Evolutionary conservation across 1,140 invertebrate genomes (phyloP), one percentile per base, ranked within the genome.

Genomic region (Atta colombica): DNA sequence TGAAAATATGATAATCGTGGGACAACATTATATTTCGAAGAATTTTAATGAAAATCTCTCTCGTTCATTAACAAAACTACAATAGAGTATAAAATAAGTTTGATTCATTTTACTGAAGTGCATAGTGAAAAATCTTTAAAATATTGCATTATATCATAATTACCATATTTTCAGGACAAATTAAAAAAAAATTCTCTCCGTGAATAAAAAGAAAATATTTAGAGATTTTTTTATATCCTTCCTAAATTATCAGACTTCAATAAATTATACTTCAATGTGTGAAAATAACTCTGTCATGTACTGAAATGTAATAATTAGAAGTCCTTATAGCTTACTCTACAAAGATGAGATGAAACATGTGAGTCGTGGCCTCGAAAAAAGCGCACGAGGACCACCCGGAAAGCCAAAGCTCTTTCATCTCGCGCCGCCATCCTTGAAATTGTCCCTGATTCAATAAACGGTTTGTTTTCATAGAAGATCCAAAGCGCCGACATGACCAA

Each of bases 391-490:
- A 81, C 91, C 91, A 92, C 91, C 92, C 92, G 77, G 68, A 63
- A 86, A 60, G 58, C 25, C 58, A 39, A 75, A 55, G 65, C 71
- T 77, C 88, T 92, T 92, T 92, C 61, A 91, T 92, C 89, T 92
- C 49, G 21, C 35, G 25, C 78, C 86, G 91, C 75, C 28, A 75
- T 80, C 85, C 88, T 90, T 60, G 49, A 69, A 85, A 28, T 78
- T 90, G 72, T 88, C 78, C 55, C 58, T 45, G 72, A 88, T 88
- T 69, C 72, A 49, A 51, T 21, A 69, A 90, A 91, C 60, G n/a
- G 88, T 91, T 88, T 90, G 77, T 87, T 92, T 92, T 89, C 86
- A 65, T 71, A 61, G n/a, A 55, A 91, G 84, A 92, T 80, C 58
- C 66, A 86, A 92, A 89, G 77, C 66, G 63, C 90, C 91, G 91